These are phyloP conservation scores for Schizopygopsis malacanthus DNA, from an alignment of 2,797 vertebrate genomes.

Conservation along the genomic window DNA sequence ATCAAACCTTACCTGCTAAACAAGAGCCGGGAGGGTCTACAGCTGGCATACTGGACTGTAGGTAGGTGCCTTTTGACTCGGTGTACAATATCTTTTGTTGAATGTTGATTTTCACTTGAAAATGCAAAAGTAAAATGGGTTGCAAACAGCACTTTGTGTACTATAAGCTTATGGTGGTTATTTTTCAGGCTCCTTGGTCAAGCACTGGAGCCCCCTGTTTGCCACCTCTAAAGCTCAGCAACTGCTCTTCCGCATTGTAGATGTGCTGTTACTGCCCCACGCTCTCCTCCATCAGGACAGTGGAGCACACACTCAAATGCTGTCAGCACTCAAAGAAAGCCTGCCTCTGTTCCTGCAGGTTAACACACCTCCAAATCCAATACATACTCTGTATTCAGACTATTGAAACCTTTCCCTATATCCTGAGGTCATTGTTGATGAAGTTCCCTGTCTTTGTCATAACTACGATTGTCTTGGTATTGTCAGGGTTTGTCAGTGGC, in stretches of 20 bases:
- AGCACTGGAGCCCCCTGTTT: conserved; percentile 94
- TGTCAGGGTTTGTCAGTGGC: conserved; percentile 90
- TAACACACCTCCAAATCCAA: conserved; percentile 5
- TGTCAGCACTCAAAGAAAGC: conserved; percentile 86
- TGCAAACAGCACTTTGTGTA: background rate
- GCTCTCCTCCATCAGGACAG: conserved; percentile 89
- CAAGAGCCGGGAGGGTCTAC: conserved; percentile 88
- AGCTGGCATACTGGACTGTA: conserved; percentile 86
- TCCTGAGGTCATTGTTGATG: background rate
- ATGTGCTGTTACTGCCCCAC: conserved; percentile 89
- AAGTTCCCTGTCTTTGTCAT: background rate
- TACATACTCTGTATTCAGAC: background rate
- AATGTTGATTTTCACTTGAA: background rate
- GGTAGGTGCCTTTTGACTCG: conserved; percentile 72
- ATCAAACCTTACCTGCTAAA: conserved; percentile 91
- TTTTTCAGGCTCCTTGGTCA: conserved; percentile 87
- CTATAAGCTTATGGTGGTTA: background rate
- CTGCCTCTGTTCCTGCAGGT: conserved; percentile 95
- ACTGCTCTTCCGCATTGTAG: conserved; percentile 91
- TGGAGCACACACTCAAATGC: conserved; percentile 76
- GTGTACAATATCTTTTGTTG: background rate
- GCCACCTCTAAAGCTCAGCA: conserved; percentile 93
- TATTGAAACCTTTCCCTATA: background rate
- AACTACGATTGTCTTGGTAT: background rate
- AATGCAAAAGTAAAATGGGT: background rate